Base-by-base conservation (phyloP, 2,797 vertebrate species). In the Dendrocincla fuliginosa region DNA sequence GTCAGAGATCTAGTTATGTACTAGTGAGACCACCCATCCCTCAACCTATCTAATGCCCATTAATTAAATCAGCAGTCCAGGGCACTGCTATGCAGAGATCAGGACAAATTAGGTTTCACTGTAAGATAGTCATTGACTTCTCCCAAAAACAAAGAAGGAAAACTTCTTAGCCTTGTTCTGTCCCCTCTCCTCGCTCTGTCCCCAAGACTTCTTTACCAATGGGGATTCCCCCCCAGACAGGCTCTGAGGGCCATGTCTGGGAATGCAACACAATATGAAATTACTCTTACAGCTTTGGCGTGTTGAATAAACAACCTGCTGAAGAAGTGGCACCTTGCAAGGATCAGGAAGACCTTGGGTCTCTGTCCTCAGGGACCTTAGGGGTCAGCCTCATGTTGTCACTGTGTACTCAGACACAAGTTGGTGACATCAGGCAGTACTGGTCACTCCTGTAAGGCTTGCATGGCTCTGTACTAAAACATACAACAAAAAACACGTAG, bases 401-500 rank as follows among this genome's bases (percentile, higher is more conserved):
- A 8, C 35, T 57, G 35, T 33, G 35, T 20, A 24, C 23, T 52
- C n/a, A 55, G 55, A 32, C 23, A 73, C 8, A 33, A 16, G 16
- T 5, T 39, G 56, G 17, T 85, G 67, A 76, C 70, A 33, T n/a
- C 27, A 37, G 46, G 53, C 16, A 49, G 3, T 3, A 50, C 46
- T 39, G 46, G n/a, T 61, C 46, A 44, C 30, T 46, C 24, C 39
- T 70, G 35, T 39, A 55, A 77, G 35, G 14, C 22, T 71, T 42
- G 13, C 4, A 50, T 0, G 0, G 1, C 39, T 89, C 64, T 44
- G 14, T 35, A 41, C 32, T 87, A 70, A 74, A 83, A n/a, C 0
- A 2, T 50, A 3, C 7, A 44, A 32, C 9, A 53, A 59, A 42
- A 25, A 74, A 12, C 15, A 25, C 4, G 2, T 8, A 27, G 9